Evolutionary conservation across 2,113 vertebrate genomes (phyloP).

Genomic region (Mesembrinibis cayennensis): DNA sequence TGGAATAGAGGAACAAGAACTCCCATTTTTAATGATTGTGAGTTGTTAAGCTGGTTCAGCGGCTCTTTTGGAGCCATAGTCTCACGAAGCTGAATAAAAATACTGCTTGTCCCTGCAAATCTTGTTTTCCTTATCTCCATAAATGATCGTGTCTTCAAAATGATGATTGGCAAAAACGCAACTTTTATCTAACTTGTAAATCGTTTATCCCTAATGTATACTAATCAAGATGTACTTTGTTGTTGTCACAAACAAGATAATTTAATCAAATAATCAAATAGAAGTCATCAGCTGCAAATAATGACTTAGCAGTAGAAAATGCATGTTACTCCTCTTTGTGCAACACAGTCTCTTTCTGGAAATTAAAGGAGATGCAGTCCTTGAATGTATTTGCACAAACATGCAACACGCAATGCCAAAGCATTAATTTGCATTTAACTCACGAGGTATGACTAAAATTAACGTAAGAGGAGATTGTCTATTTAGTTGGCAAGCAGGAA

Average conservation of each 20-base stretch:
- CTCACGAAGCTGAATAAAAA: not conserved
- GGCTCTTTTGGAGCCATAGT: not conserved
- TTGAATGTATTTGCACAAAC: not conserved
- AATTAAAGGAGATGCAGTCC: not conserved
- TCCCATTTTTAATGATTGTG: not conserved
- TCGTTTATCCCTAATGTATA: not conserved
- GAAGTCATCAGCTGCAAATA: not conserved
- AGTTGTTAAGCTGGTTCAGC: not conserved
- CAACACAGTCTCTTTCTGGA: not conserved
- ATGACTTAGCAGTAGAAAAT: not conserved
- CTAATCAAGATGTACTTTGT: not conserved
- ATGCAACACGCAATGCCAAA: not conserved
- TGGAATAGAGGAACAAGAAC: not conserved
- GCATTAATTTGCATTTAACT: not conserved
- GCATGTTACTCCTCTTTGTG: not conserved
- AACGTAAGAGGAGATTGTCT: not conserved
- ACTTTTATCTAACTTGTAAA: not conserved
- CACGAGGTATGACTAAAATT: not conserved
- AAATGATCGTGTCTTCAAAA: not conserved
- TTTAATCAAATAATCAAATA: not conserved
- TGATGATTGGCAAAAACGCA: not conserved
- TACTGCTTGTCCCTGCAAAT: not conserved
- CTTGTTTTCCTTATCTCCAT: not conserved
- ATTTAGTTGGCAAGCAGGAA: not conserved
- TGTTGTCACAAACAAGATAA: constrained; percentile 17